Percentiles rank a stretch among this genome's conserved stretches.
These are phyloP conservation scores for Parascotia fuliginaria DNA, from an alignment of 2,888 invertebrate species.

Conservation along the genomic window DNA sequence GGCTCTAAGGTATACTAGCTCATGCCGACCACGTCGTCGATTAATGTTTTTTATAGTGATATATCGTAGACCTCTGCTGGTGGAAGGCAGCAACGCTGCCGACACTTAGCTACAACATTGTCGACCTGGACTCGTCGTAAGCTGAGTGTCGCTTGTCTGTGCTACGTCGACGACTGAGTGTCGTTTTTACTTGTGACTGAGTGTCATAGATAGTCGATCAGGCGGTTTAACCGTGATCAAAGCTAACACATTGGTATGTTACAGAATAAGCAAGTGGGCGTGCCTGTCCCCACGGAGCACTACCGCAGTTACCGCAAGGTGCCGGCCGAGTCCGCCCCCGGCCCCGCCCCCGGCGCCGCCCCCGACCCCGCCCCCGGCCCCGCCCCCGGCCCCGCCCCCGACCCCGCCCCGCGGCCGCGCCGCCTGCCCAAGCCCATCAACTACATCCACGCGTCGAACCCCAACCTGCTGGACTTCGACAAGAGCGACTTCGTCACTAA, in stretches of 20 bases:
- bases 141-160: too few relatives aligned
- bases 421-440: slow-evolving; percentile 82
- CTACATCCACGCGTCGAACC: slow-evolving; percentile 90
- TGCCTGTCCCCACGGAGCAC: slow-evolving; percentile 92
- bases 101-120: too few relatives aligned
- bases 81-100: too few relatives aligned
- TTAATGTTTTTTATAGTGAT: too few relatives aligned
- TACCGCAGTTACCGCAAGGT: slow-evolving; percentile 85
- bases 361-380: slow-evolving; percentile 20
- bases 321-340: slow-evolving; percentile 90
- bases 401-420: slow-evolving; percentile 19
- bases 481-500: slow-evolving; percentile 71
- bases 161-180: too few relatives aligned
- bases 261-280: slow-evolving; percentile 66
- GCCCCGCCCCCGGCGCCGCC: slow-evolving; percentile 85
- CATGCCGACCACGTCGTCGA: too few relatives aligned
- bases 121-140: too few relatives aligned
- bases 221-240: too few relatives aligned
- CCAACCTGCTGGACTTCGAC: slow-evolving; percentile 88
- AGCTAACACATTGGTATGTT: not conserved
- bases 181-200: too few relatives aligned
- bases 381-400: slow-evolving; percentile 22
- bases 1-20: slow-evolving; percentile 54
- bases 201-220: too few relatives aligned
- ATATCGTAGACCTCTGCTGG: too few relatives aligned